Evolutionary conservation across 2,113 vertebrate species (phyloP).

Genomic region (Entomyzon cyanotis): DNA sequence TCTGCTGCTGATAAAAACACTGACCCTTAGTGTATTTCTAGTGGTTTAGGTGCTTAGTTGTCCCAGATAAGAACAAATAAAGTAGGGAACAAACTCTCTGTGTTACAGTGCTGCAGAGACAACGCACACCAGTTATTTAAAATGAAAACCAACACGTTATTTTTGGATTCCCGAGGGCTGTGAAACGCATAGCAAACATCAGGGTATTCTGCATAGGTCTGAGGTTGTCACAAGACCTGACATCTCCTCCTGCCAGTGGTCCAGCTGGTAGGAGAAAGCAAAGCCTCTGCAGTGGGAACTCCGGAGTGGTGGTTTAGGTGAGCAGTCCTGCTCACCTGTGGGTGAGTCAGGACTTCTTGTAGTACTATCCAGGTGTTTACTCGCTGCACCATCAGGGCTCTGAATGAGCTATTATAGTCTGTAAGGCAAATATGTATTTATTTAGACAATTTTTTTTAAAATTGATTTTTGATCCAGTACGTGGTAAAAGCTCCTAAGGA

Average conservation of each 20-base stretch:
- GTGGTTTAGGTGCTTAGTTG: background rate
- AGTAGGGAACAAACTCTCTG: background rate
- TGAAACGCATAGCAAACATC: background rate
- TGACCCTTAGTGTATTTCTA: background rate
- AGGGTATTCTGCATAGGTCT: background rate
- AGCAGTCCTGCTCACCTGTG: background rate
- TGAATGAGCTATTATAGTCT: background rate
- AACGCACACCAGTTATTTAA: background rate
- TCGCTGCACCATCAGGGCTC: background rate
- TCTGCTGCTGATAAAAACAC: background rate
- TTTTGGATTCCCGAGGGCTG: background rate
- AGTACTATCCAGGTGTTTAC: background rate
- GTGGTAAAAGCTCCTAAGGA: slow-evolving; percentile 10
- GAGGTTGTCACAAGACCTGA: background rate
- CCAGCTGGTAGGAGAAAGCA: background rate
- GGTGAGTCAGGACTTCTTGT: background rate
- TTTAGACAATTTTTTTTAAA: slow-evolving; percentile 19
- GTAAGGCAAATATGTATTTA: slow-evolving; percentile 36
- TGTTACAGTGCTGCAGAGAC: background rate
- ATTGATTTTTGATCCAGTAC: slow-evolving; percentile 35
- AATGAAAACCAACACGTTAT: background rate
- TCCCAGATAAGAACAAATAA: background rate
- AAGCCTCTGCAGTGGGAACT: background rate
- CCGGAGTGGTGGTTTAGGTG: background rate
- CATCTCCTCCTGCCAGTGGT: background rate